Base-by-base conservation (phyloP, 2,113 vertebrate species). In the Sula dactylatra region DNA sequence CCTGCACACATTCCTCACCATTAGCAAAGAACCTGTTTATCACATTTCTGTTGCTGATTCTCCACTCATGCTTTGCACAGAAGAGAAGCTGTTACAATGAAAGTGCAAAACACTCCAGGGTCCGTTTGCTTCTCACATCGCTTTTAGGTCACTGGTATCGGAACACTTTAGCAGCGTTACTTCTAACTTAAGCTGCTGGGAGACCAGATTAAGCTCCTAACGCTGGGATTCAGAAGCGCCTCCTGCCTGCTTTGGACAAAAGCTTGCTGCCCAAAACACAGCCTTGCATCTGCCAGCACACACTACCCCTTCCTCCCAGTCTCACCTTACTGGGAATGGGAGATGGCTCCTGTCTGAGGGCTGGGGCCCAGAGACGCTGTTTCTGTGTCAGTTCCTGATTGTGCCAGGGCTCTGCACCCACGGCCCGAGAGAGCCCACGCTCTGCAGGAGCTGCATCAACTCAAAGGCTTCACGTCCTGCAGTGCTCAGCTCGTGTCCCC, bases 321-420 rank as follows among this genome's bases (percentile, higher is more conserved):
- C 1, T 3, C 59, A 29, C n/a, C 6, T 22, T 56, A 19, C 36
- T 56, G 70, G 83, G 83, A 66, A 21, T 0, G 9, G 18, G 55
- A 38, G 40, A 12, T 3, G 36, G 22, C 24, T 71, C 40, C 58
- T 16, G 27, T 6, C 4, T 16, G 1, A 7, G 4, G 50, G 13
- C 34, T 31, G 50, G n/a, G 52, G 12, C 4, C 6, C 16, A 2
- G 1, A 27, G 25, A 32, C 26, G 69, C 55, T 20, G 16, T 22
- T 36, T 24, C 7, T 59, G 9, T 12, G n/a, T 2, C 3, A 0
- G 0, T 0, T 5, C n/a, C 27, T 7, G 52, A 3, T 67, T 27
- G 55, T 54, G 15, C 22, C 2, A 2, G 44, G 44, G 31, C 45
- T 65, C 45, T 49, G 56, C 29, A 11, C 27, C 9, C 34, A 0